Base-by-base conservation (phyloP, 2,888 invertebrate species). In the Cephus pulcher region DNA sequence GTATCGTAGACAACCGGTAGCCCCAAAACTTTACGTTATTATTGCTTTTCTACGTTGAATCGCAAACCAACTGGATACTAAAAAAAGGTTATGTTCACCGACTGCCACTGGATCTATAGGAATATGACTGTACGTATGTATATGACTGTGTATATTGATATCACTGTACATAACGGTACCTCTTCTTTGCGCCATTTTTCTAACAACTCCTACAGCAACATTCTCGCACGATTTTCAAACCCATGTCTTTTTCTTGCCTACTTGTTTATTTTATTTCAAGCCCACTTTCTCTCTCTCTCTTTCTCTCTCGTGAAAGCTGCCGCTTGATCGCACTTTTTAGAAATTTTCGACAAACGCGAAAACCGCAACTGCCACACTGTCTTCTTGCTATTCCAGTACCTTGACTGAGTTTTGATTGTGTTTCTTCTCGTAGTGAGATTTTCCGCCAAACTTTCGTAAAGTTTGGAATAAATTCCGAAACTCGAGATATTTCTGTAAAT, bases 1-100 rank as follows among this genome's bases (percentile, higher is more conserved):
- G 9, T 74, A 35, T 37, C n/a, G 23, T 23, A 56, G 56, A 56
- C 9, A 56, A 69, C 34, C 79, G 80, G 79, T 79, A 80, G 83
- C 80, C 80, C 75, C 79, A 82, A 84, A 84, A 84, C 80, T 84
- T 84, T 84, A 82, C 82, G 82, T 84, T 85, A 84, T 84, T 84
- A 84, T 84, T 81, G 82, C 83, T 81, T 78, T 35, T 83, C 73
- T n/a, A 70, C 75, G 69, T 32, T 79, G 76, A 78, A 74, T 78
- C 35, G 76, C 78, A 76, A 56, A 69, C 71, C 76, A 79, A 76
- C 32, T 34, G 73, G 78, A 76, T 77, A 76, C 68, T 70, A 80
- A 84, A 86, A 40, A 86, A 85, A 85, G 79, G 40, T 77, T 73
- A 75, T 79, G 71, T 69, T n/a, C 78, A n/a, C 69, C 73, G 78